Conservation (phyloP, 2,113 vertebrate species). For the Dipodomys ordii region DNA sequence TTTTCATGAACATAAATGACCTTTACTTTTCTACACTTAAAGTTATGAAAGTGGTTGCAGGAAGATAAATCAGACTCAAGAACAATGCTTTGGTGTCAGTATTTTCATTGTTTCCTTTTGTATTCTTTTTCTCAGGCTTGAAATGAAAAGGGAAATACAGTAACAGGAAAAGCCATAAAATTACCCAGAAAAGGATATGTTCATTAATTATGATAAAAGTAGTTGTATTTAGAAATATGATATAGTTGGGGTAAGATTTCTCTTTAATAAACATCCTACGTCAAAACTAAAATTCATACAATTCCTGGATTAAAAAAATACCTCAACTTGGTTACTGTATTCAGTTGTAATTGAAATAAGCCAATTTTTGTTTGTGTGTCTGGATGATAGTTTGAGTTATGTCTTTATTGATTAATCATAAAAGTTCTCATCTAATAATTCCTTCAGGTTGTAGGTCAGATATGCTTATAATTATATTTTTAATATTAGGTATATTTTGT, state of each 20-base stretch:
- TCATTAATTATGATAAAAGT: no score
- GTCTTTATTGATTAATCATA: background rate
- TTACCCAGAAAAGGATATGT: background rate
- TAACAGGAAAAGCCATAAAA: background rate
- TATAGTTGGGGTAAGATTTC: fast-evolving
- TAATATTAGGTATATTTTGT: background rate
- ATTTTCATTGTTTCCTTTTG: background rate
- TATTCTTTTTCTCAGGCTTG: no score
- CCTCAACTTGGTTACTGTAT: background rate
- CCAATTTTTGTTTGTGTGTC: no score
- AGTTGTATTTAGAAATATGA: background rate
- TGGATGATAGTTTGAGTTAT: background rate
- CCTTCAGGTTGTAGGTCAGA: background rate
- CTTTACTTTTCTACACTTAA: background rate
- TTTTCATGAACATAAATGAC: background rate
- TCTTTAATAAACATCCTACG: background rate
- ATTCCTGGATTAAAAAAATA: background rate
- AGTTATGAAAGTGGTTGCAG: background rate
- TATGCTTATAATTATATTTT: background rate
- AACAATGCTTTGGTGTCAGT: background rate
- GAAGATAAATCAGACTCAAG: background rate
- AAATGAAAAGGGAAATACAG: no score
- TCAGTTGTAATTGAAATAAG: background rate
- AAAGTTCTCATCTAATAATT: no score
- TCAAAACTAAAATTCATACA: background rate